Conservation (phyloP, 2,113 vertebrate genomes). For the Corythornis madagascariensis region DNA sequence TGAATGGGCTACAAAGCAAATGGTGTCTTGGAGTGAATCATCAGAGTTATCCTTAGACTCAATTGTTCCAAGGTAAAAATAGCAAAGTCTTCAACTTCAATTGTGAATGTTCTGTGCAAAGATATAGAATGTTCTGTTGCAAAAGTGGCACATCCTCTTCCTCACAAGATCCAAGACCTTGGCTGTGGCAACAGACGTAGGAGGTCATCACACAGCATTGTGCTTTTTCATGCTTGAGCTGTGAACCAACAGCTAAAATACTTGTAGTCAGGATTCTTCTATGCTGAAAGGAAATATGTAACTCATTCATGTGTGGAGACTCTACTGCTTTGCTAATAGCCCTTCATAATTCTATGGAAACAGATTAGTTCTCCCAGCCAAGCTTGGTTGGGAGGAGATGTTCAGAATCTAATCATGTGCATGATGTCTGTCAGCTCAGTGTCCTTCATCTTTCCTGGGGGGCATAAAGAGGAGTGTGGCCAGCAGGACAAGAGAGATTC, state of each 20-base stretch:
- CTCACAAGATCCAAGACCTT: not conserved
- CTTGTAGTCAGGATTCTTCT: not conserved
- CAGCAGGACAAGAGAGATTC: no score
- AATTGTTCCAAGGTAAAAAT: conserved; percentile 9
- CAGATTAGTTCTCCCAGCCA: no score
- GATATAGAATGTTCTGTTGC: not conserved
- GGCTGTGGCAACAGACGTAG: not conserved
- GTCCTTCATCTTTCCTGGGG: no score
- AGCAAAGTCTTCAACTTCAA: not conserved
- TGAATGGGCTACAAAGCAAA: not conserved
- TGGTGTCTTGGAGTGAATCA: not conserved
- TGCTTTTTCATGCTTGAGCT: not conserved
- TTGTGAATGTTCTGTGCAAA: not conserved
- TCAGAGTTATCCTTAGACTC: not conserved
- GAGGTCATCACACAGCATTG: not conserved
- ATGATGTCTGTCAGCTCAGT: no score
- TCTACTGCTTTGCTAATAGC: not conserved
- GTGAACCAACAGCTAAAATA: not conserved
- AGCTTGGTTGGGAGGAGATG: no score
- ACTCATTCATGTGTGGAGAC: not conserved
- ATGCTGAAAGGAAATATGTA: not conserved
- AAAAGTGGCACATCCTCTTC: not conserved
- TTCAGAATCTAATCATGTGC: no score
- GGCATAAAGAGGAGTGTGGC: no score
- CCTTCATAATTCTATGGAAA: no score